Percentiles rank a stretch among this genome's conserved stretches.
These are phyloP conservation scores for Sialis fuliginosa DNA, from an alignment of 2,888 invertebrate genomes.

Conservation along the genomic window DNA sequence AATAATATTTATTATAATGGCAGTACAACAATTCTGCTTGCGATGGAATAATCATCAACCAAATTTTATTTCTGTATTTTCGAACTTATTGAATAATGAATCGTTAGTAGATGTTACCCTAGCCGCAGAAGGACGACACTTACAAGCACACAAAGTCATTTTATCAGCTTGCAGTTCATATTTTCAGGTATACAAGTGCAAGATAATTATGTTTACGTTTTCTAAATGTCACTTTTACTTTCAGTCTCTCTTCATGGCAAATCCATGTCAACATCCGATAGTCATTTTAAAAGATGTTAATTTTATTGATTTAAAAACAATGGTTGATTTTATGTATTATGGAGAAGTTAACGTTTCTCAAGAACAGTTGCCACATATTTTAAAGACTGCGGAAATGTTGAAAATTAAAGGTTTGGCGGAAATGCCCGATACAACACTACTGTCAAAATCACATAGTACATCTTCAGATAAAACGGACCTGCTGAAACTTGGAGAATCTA, in stretches of 20 bases:
- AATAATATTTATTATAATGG: conserved; percentile 14
- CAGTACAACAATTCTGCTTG: conserved; percentile 27
- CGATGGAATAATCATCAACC: conserved; percentile 91
- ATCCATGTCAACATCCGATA: conserved; percentile 78
- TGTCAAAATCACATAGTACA: conserved; percentile 51
- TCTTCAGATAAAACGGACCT: conserved; percentile 30
- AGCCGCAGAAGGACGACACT: conserved; percentile 75
- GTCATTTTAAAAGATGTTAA: conserved; percentile 80
- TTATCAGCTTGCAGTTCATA: conserved; percentile 85
- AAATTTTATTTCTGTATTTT: conserved; percentile 80
- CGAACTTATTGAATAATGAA: conserved; percentile 64
- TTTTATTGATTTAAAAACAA: conserved; percentile 66
- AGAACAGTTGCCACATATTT: conserved; percentile 62
- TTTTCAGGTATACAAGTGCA: conserved; percentile 48
- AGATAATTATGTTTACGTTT: neutral
- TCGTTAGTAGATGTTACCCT: conserved; percentile 77
- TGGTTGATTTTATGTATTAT: conserved; percentile 86
- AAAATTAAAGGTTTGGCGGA: conserved; percentile 81
- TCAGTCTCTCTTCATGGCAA: conserved; percentile 64
- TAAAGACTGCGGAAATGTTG: conserved; percentile 69
- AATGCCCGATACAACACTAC: conserved; percentile 61
- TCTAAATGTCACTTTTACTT: conserved; percentile 12
- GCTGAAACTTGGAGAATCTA: conserved; percentile 35
- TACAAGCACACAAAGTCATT: conserved; percentile 80
- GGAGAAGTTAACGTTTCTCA: conserved; percentile 85